A percentile compares a stretch with the other conserved stretches of the same genome.
phyloP scores from a whole-genome alignment of 1,140 invertebrate genomes.

The Trinorchestia longiramus region DNA sequence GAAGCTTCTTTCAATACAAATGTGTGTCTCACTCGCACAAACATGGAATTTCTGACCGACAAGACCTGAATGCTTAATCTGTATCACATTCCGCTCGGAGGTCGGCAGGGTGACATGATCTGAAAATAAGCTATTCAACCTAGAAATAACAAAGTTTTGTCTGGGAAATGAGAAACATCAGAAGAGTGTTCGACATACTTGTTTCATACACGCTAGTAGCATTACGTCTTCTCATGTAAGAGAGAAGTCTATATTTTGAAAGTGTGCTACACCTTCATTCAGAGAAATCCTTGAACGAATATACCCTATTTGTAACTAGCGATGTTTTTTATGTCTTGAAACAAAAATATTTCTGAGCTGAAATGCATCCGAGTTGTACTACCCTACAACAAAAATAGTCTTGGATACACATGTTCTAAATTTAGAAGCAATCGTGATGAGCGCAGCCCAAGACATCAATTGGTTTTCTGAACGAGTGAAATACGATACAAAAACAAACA shows the following conservation, averaged over 20 bases:
- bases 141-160: neutral
- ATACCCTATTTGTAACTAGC: neutral
- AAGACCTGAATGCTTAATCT: neutral
- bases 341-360: neutral
- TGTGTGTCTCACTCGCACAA: neutral
- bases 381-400: neutral
- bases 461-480: too few species aligned
- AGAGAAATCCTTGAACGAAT: neutral
- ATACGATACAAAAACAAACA: too few species aligned
- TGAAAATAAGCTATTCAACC: neutral
- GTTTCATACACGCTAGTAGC: neutral
- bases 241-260: neutral
- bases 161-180: neutral
- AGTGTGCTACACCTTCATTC: neutral
- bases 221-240: too few species aligned
- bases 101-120: neutral
- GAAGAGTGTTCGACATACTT: neutral
- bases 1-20: neutral
- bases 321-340: neutral
- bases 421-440: neutral
- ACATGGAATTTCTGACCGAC: neutral
- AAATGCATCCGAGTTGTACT: neutral
- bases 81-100: neutral
- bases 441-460: too few species aligned
- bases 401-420: neutral